A percentile compares a stretch with the other conserved stretches of the same genome.
These are phyloP conservation scores for Protobothrops flavoviridis DNA, from an alignment of 2,113 vertebrate species.

Conservation along the genomic window DNA sequence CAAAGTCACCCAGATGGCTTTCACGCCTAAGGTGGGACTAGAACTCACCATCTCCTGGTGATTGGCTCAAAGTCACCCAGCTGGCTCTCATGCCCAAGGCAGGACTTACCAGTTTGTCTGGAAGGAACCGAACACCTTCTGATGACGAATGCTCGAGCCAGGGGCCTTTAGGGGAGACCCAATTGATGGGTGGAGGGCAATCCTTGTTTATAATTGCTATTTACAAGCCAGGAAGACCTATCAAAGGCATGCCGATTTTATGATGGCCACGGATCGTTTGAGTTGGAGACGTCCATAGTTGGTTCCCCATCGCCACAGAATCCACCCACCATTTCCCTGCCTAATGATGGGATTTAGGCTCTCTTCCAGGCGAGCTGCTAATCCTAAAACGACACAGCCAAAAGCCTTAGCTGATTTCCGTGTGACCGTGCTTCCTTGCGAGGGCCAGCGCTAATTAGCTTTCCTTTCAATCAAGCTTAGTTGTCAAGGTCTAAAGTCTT, in stretches of 20 bases:
- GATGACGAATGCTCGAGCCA: too few relatives aligned
- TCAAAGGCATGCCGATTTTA: background rate
- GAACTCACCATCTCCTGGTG: too few relatives aligned
- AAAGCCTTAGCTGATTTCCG: background rate
- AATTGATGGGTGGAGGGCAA: background rate
- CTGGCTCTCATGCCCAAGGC: too few relatives aligned
- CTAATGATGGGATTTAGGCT: background rate
- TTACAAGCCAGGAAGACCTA: too few relatives aligned
- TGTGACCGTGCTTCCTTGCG: background rate
- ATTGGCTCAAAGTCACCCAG: too few relatives aligned
- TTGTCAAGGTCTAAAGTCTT: background rate
- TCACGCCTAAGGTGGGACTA: too few relatives aligned
- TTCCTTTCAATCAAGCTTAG: too few relatives aligned
- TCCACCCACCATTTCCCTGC: background rate
- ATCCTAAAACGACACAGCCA: background rate
- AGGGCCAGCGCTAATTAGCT: background rate
- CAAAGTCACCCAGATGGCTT: too few relatives aligned
- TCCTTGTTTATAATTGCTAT: too few relatives aligned
- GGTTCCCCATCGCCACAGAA: background rate
- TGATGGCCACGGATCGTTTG: background rate
- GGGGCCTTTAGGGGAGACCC: background rate
- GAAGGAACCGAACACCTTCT: background rate
- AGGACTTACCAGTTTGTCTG: background rate
- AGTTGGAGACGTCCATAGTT: background rate
- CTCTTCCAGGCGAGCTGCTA: background rate